Conservation (phyloP, 1,140 invertebrate genomes). For the Heliconius hewitsoni region DNA sequence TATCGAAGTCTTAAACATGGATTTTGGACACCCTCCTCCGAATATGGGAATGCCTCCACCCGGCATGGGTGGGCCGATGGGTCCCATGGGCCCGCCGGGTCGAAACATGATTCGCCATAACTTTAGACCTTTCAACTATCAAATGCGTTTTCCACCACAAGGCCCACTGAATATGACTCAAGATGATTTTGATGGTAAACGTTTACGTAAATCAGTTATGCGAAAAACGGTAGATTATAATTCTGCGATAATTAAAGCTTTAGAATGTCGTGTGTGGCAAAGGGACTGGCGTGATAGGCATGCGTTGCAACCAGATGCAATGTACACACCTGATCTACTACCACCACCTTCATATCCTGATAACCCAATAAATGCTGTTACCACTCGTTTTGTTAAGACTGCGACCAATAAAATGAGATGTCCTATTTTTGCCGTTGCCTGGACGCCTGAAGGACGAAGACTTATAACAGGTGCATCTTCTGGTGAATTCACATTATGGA, state of each 20-base stretch:
- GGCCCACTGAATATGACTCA: conserved; percentile 85
- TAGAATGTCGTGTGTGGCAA: conserved; percentile 97
- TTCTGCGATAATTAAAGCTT: conserved; percentile 94
- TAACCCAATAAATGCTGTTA: conserved; percentile 98
- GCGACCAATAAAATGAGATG: conserved; percentile 99
- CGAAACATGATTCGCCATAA: conserved; percentile 75
- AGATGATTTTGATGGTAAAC: conserved; percentile 97
- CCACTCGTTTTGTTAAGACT: conserved; percentile 97
- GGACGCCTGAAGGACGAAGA: conserved; percentile 99
- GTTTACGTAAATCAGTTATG: conserved; percentile 97
- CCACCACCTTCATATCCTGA: conserved; percentile 94
- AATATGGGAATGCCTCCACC: conserved; percentile 76
- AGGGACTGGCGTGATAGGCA: conserved; percentile 93
- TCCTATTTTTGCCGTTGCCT: conserved; percentile 98
- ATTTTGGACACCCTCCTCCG: conserved; percentile 77
- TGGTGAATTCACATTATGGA: conserved; percentile 99
- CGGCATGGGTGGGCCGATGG: conserved; percentile 65
- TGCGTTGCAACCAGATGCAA: conserved; percentile 94
- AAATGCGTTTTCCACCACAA: conserved; percentile 80
- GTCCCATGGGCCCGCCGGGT: conserved; percentile 61
- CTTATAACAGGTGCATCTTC: conserved; percentile 99
- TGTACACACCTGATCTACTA: conserved; percentile 93
- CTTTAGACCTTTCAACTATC: conserved; percentile 82
- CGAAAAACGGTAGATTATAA: conserved; percentile 99
- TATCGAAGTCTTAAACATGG: conserved; percentile 74